phyloP scores from a whole-genome alignment of 1,140 invertebrate genomes.

The Megalonaias nervosa region DNA sequence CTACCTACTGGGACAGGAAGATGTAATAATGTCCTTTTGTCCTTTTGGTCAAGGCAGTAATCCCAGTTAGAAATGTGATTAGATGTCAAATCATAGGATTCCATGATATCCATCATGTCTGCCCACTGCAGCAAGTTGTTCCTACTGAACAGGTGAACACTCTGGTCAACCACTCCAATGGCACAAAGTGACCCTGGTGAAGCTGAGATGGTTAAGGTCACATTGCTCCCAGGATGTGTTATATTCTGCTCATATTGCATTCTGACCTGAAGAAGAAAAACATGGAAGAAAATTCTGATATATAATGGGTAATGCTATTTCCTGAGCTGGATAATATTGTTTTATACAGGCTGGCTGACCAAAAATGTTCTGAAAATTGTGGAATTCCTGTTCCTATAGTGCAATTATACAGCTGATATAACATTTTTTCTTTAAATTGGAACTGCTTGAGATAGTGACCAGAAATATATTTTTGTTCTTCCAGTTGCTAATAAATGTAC shows the following conservation, averaged over 20 bases:
- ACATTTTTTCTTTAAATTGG: too few relatives aligned
- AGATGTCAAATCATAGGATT: conserved; percentile 24
- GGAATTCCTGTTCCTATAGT: too few relatives aligned
- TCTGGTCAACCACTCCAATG: conserved; percentile 76
- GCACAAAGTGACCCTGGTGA: conserved; percentile 75
- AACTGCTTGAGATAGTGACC: too few relatives aligned
- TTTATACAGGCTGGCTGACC: too few relatives aligned
- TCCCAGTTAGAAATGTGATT: conserved; percentile 29
- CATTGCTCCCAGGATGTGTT: conserved; percentile 73
- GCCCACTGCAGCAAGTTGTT: conserved; percentile 51
- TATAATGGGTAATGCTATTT: neutral
- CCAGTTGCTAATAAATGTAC: too few relatives aligned
- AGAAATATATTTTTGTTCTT: too few relatives aligned
- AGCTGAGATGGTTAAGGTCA: conserved; percentile 73
- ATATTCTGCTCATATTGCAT: conserved; percentile 71
- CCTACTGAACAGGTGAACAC: conserved; percentile 73
- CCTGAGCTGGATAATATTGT: too few relatives aligned
- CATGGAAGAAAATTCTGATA: neutral
- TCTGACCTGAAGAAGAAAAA: conserved; percentile 54
- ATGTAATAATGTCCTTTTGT: too few relatives aligned
- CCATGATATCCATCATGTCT: conserved; percentile 4
- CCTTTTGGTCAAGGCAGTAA: conserved; percentile 13
- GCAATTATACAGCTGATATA: too few relatives aligned
- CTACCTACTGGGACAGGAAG: too few relatives aligned
- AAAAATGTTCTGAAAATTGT: too few relatives aligned